Conservation (phyloP, 2,113 vertebrate genomes). For the Albula goreensis region DNA sequence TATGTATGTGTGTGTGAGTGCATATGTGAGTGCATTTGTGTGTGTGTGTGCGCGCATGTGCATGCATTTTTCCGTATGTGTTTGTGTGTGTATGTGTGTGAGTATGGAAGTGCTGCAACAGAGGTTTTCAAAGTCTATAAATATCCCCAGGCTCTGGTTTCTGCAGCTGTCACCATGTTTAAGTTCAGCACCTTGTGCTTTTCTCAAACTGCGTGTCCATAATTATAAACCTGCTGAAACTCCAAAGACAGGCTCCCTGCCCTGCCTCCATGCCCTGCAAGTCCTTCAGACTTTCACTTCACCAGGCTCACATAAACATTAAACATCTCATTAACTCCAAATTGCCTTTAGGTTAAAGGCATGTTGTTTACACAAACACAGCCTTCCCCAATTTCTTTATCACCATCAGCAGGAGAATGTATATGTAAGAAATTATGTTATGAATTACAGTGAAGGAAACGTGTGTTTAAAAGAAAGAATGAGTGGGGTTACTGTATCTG, state of each 20-base stretch:
- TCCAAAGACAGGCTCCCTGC: conserved; percentile 23
- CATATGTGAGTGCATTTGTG: background rate
- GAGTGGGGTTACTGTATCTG: background rate
- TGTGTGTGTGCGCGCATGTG: background rate
- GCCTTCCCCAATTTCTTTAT: background rate
- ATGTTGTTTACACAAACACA: background rate
- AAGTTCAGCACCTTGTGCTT: conserved; percentile 71
- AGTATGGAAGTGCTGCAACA: conserved; percentile 54
- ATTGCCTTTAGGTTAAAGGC: background rate
- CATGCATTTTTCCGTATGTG: conserved; percentile 51
- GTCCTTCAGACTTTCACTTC: conserved; percentile 16
- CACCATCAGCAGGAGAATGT: background rate
- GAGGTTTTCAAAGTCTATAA: conserved; percentile 55
- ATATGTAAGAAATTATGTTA: background rate
- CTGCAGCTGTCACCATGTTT: conserved; percentile 80
- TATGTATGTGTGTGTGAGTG: background rate
- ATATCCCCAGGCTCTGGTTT: conserved; percentile 71
- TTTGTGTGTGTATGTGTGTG: conserved; percentile 60
- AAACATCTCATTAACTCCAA: background rate
- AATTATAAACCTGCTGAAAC: conserved; percentile 57
- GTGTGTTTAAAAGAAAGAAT: too few relatives aligned
- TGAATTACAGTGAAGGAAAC: background rate
- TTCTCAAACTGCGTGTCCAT: conserved; percentile 57
- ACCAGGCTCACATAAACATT: background rate
- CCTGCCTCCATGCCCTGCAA: background rate